Conservation (phyloP, 2,113 vertebrate genomes). For the Sceloporus undulatus region DNA sequence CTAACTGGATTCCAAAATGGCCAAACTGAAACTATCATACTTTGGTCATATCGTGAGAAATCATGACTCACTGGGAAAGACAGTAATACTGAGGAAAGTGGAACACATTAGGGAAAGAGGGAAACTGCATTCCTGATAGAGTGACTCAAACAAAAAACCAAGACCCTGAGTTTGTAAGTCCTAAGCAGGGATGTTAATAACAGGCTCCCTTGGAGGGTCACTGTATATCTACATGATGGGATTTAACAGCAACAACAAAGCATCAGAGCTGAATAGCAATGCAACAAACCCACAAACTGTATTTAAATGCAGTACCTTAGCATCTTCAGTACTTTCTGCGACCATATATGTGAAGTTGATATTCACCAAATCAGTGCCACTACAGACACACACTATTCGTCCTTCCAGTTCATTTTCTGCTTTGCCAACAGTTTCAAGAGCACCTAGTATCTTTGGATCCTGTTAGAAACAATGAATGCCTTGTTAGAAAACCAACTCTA, state of each 20-base stretch:
- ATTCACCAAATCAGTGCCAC: constrained; percentile 96
- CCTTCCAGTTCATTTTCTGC: constrained; percentile 93
- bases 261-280: constrained; percentile 13
- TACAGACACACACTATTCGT: constrained; percentile 94
- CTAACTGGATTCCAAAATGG: too few species aligned
- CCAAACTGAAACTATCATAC: too few species aligned
- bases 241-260: too few species aligned
- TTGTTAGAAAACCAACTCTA: constrained; percentile 43
- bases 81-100: too few species aligned
- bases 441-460: constrained; percentile 95
- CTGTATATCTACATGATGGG: too few species aligned
- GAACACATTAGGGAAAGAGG: too few species aligned
- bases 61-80: too few species aligned
- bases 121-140: background rate
- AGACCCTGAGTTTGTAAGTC: too few species aligned
- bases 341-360: constrained; percentile 97
- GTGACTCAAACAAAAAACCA: background rate
- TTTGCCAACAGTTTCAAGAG: constrained; percentile 91
- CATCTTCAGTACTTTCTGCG: constrained; percentile 89
- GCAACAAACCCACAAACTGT: background rate
- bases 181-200: too few species aligned
- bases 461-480: constrained; percentile 68
- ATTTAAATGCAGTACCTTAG: constrained; percentile 85
- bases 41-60: too few species aligned
- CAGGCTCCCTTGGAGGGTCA: too few species aligned